Evolutionary conservation across 2,888 invertebrate species (phyloP).

Genomic region (Meloe dianella): DNA sequence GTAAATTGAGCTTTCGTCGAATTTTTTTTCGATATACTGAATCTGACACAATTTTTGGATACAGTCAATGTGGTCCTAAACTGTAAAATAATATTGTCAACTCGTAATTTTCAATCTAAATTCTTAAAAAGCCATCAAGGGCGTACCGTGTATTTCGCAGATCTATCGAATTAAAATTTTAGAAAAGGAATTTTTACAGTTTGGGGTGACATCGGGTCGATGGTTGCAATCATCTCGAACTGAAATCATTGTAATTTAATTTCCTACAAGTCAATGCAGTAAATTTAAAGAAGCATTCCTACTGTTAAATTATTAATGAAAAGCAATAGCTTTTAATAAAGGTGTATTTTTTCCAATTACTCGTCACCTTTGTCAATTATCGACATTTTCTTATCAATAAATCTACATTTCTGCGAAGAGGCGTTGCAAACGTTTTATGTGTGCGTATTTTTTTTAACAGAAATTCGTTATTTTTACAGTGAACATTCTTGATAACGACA

Average conservation of each 20-base stretch:
- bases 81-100: too few relatives aligned
- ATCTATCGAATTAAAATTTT: too few relatives aligned
- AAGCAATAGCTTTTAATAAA: neutral
- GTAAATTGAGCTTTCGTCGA: too few relatives aligned
- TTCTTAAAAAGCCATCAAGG: too few relatives aligned
- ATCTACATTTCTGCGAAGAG: neutral
- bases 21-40: too few relatives aligned
- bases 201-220: too few relatives aligned
- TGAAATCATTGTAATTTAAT: neutral
- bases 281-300: neutral
- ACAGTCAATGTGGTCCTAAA: too few relatives aligned
- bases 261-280: neutral
- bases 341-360: neutral
- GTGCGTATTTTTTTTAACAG: neutral
- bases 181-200: too few relatives aligned
- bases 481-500: neutral
- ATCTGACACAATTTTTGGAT: too few relatives aligned
- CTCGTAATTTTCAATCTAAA: too few relatives aligned
- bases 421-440: neutral
- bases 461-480: neutral
- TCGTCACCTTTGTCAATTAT: neutral
- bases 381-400: neutral
- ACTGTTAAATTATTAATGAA: neutral
- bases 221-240: neutral
- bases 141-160: too few relatives aligned